Evolutionary conservation across 2,113 vertebrate species (phyloP).

Genomic region (Elephas maximus): DNA sequence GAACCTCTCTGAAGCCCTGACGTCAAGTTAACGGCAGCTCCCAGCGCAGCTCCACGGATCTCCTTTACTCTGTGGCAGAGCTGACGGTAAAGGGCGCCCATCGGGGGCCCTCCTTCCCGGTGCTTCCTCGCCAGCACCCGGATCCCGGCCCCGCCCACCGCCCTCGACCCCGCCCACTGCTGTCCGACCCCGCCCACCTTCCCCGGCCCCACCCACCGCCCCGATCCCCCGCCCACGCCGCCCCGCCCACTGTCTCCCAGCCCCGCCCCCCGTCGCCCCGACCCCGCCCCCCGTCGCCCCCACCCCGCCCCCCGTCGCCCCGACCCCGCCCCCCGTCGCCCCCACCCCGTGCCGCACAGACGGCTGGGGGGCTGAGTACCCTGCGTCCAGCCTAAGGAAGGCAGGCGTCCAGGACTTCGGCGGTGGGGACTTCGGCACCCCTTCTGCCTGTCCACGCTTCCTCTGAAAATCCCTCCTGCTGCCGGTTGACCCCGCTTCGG

Average conservation of each 20-base stretch:
- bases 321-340: not conserved
- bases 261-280: too few species aligned
- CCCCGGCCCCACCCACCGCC: too few species aligned
- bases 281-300: too few species aligned
- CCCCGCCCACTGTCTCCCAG: rapidly evolving
- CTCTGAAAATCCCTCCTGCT: rapidly evolving
- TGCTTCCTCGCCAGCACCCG: too few species aligned
- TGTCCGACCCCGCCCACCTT: rapidly evolving
- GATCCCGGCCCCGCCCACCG: too few species aligned
- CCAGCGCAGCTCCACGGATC: not conserved
- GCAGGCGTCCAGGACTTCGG: rapidly evolving
- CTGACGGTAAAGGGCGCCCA: not conserved
- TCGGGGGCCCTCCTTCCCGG: too few species aligned
- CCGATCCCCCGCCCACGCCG: too few species aligned
- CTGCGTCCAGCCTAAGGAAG: rapidly evolving
- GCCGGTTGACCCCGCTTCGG: not conserved
- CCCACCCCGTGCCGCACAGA: not conserved
- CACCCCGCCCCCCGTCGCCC: not conserved
- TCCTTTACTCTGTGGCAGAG: not conserved
- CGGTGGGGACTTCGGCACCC: rapidly evolving
- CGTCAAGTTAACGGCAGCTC: too few species aligned
- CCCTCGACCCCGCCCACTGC: not conserved
- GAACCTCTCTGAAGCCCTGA: too few species aligned
- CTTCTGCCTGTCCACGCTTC: too few species aligned
- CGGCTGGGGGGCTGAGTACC: not conserved